A percentile compares a stretch with the other conserved stretches of the same genome.
Evolutionary conservation across 2,888 invertebrate genomes (phyloP).

Genomic region (Antheraea assamensis): DNA sequence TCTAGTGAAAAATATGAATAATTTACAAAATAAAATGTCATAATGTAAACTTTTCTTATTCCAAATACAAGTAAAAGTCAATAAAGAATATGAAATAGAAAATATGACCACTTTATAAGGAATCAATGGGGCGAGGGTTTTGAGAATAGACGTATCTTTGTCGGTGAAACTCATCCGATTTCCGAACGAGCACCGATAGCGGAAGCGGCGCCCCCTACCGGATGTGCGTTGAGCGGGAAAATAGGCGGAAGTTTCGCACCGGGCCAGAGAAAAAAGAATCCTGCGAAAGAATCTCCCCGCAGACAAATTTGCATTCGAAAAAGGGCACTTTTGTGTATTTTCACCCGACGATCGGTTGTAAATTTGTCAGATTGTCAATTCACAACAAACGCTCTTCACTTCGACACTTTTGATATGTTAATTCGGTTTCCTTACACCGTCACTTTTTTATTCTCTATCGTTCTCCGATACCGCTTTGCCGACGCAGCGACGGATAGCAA

Average conservation of each 20-base stretch:
- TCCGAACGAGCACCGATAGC: slow-evolving; percentile 69
- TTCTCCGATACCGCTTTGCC: neutral
- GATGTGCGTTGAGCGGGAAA: slow-evolving; percentile 79
- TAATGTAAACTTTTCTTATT: neutral
- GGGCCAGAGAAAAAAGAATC: slow-evolving; percentile 69
- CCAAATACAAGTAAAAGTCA: slow-evolving; percentile 46
- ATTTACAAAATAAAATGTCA: neutral
- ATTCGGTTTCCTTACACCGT: slow-evolving; percentile 55
- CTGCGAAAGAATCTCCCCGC: slow-evolving; percentile 40
- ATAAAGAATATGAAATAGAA: slow-evolving; percentile 67
- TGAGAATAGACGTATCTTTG: slow-evolving; percentile 62
- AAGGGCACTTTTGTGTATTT: slow-evolving; percentile 66
- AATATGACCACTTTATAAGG: slow-evolving; percentile 22
- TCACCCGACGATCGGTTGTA: slow-evolving; percentile 67
- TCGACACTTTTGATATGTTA: slow-evolving; percentile 78
- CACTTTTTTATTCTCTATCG: slow-evolving; percentile 35
- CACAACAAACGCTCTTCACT: slow-evolving; percentile 51
- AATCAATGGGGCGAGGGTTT: slow-evolving; percentile 59
- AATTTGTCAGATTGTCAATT: slow-evolving; percentile 80
- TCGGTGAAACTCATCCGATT: slow-evolving; percentile 56
- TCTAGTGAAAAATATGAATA: neutral
- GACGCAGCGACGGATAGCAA: neutral
- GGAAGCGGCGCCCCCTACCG: slow-evolving; percentile 62
- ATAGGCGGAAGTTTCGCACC: slow-evolving; percentile 77
- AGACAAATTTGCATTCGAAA: slow-evolving; percentile 78